Evolutionary conservation across 2,888 invertebrate genomes (phyloP).

Genomic region (Galerucella pusilla): DNA sequence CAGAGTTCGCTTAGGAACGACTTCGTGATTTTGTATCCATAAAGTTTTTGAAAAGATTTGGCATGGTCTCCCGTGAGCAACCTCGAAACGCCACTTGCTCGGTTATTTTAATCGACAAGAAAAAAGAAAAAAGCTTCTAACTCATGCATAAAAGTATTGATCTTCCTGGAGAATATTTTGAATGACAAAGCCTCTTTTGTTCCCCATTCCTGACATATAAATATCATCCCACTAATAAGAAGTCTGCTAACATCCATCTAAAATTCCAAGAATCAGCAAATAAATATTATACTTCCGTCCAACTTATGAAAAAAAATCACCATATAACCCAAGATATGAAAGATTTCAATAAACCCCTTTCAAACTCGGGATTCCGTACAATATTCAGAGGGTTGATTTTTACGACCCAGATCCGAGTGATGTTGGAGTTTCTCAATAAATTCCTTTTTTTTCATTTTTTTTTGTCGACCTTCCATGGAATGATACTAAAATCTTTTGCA

Average conservation of each 20-base stretch:
- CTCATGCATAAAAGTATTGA: neutral
- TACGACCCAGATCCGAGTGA: conserved; percentile 25
- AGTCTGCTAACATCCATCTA: too few species aligned
- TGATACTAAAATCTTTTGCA: conserved; percentile 14
- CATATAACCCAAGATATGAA: conserved; percentile 8
- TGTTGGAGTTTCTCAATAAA: conserved; percentile 21
- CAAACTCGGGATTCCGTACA: conserved; percentile 17
- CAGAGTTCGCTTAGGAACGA: too few species aligned
- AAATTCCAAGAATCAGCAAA: neutral
- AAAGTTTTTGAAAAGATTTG: too few species aligned
- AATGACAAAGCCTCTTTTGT: too few species aligned
- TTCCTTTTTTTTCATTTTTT: conserved; percentile 13
- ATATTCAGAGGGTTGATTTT: conserved; percentile 26
- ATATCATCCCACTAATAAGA: too few species aligned
- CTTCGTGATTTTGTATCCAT: too few species aligned
- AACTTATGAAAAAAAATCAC: neutral
- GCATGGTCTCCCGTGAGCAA: too few species aligned
- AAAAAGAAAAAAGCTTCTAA: too few species aligned
- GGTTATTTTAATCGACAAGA: too few species aligned
- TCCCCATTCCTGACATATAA: too few species aligned
- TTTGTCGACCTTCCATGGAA: conserved; percentile 11
- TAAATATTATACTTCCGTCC: neutral
- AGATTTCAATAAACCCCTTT: conserved; percentile 25
- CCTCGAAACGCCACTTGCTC: too few species aligned
- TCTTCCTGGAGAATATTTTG: too few species aligned